Base-by-base conservation (phyloP, 1,140 invertebrate species). In the Oedothorax gibbosus region DNA sequence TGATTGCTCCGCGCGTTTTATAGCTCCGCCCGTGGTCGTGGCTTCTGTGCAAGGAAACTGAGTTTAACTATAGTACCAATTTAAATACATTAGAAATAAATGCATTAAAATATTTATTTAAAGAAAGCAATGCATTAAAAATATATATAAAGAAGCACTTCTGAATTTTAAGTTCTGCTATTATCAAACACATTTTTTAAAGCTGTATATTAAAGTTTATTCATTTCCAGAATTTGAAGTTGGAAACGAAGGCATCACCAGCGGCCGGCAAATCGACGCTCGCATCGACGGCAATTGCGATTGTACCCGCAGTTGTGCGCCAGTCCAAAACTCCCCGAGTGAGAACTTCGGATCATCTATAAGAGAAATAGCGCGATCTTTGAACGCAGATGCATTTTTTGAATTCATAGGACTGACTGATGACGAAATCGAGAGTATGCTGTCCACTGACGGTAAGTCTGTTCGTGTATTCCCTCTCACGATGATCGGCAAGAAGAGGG, bases 361-460 rank as follows among this genome's bases (percentile, higher is more conserved):
- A 2, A 35, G 83, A 62, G 83, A 85, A 64, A 78, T 78, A n/a
- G 75, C 83, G 9, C 62, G 83, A 3, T 77, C 75, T 11, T 14
- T 77, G 64, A 78, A 85, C 54, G 83, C 83, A 0, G 83, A 85
- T 11, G 83, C 73, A 3, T 77, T 85, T 62, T 85, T 85, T 21
- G 83, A 85, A 54, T 85, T 85, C 53, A 65, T 85, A 15, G 75
- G 75, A 12, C 56, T 85, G n/a, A 51, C 83, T 4, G 83, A 85
- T 15, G 35, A 78, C 20, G 83, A 85, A 71, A 78, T 85, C 0
- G 73, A 85, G 64, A 54, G 49, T 8, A 69, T 78, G 57, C 49
- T 85, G 54, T 56, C 83, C 10, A 21, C 51, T 21, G 54, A 69
- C 51, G 83, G 83, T 85, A 71, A 71, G 83, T 78, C 35, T 35